Evolutionary conservation across 2,797 vertebrate species (phyloP).

Genomic region (Gymnothorax reevesii): DNA sequence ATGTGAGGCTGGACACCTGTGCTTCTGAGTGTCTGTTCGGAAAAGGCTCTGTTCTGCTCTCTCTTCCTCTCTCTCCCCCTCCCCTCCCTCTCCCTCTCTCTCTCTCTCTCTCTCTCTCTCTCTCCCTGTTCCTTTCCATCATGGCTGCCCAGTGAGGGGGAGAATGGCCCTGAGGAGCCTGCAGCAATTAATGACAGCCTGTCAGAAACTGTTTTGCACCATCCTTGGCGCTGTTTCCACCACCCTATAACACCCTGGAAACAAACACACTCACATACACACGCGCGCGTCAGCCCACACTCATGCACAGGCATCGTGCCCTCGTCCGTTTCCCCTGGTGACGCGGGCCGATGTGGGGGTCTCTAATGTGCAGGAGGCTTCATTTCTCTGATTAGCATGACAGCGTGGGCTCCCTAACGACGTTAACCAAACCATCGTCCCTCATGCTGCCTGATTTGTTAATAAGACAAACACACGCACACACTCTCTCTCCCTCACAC

Average conservation of each 20-base stretch:
- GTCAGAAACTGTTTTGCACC: conserved; percentile 3
- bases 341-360: conserved; percentile 3
- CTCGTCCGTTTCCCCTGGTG: neutral
- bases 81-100: no score
- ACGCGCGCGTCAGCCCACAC: conserved; percentile 9
- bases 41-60: neutral
- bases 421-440: conserved; percentile 63
- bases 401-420: conserved; percentile 61
- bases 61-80: conserved; percentile 36
- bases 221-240: neutral
- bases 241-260: neutral
- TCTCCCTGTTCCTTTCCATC: conserved; percentile 23
- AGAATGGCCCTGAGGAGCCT: neutral
- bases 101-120: no score
- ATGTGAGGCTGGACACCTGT: neutral
- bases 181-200: neutral
- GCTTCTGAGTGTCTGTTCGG: neutral
- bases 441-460: conserved; percentile 54
- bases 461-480: conserved; percentile 53
- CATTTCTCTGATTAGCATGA: conserved; percentile 64
- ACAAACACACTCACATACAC: conserved; percentile 17
- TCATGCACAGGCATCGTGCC: neutral
- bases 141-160: neutral
- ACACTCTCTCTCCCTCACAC: conserved; percentile 21
- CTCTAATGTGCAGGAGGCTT: conserved; percentile 55